A percentile compares a stretch with the other conserved stretches of the same genome.
Conservation (phyloP, 2,888 invertebrate genomes). For the Bembecia ichneumoniformis region DNA sequence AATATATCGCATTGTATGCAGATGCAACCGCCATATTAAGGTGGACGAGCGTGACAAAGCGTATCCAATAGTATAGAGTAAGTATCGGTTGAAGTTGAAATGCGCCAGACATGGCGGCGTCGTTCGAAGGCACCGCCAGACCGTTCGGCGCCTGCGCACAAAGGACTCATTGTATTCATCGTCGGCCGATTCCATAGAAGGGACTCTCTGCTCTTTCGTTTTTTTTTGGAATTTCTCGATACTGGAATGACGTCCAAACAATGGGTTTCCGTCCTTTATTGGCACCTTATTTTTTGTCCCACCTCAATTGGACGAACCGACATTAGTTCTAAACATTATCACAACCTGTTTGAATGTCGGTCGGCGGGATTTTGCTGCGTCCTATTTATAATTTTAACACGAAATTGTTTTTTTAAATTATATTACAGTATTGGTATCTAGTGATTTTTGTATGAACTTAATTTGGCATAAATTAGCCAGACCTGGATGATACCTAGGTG, state of each 20-base stretch:
- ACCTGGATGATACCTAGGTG: too few species aligned
- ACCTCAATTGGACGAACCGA: constrained; percentile 48
- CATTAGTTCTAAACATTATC: constrained; percentile 54
- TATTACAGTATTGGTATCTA: too few species aligned
- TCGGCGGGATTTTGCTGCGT: constrained; percentile 26
- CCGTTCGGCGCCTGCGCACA: constrained; percentile 68
- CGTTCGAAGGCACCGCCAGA: constrained; percentile 44
- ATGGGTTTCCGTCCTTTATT: constrained; percentile 72
- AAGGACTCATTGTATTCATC: constrained; percentile 64
- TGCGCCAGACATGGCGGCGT: constrained; percentile 43
- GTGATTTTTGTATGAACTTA: too few species aligned
- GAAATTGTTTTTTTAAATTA: neutral
- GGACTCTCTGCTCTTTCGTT: constrained; percentile 44
- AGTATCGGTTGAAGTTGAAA: constrained; percentile 2
- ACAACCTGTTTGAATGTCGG: constrained; percentile 57
- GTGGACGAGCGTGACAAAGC: constrained; percentile 25
- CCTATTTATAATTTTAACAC: neutral
- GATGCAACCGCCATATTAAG: constrained; percentile 24
- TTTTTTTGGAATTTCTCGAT: constrained; percentile 63
- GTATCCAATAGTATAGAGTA: constrained; percentile 9
- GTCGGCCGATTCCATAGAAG: constrained; percentile 49
- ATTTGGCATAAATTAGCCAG: too few species aligned
- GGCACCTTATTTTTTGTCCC: constrained; percentile 68
- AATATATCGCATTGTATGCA: constrained; percentile 31
- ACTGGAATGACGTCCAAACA: constrained; percentile 65